Base-by-base conservation (phyloP, 2,113 vertebrate species). In the Paralichthys olivaceus region DNA sequence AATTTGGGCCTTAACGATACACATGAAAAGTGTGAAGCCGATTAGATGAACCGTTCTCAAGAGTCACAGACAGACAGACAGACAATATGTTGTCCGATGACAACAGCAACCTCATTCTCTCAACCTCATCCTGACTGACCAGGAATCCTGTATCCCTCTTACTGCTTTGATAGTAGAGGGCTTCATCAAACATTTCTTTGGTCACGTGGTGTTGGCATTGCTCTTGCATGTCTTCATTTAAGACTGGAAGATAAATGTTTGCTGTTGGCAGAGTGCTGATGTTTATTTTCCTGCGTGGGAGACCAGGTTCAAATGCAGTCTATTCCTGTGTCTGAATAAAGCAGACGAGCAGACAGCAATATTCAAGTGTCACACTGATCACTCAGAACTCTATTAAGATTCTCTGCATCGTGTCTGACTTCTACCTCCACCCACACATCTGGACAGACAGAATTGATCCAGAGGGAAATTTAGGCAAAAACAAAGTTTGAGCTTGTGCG, bases 291-390 rank as follows among this genome's bases (percentile, higher is more conserved):
- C 69, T 70, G 83, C 20, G 55, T 84, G 68, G 75, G 64, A 65
- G 72, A 75, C 45, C 45, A 13, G 32, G 74, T 77, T 81, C 75
- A 80, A 64, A 80, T 71, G 54, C 60, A 69, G 77, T 74, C 65
- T 77, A 37, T 71, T 70, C 34, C 67, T 45, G 32, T 5, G 22
- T 82, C 84, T 88, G 83, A 80, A 81, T 75, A 85, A 80, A 84
- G 80, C 19, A 20, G 23, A 47, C 37, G 45, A 25, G 60, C 74
- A 88, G 80, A 86, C 82, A 29, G 66, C 45, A 64, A 77, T 57
- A 75, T 82, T 62, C 54, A 74, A 77, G 70, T 79, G 79, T 81
- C 79, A 72, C 12, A 57, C 61, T 49, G 72, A 90, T 78, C 82
- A 77, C 75, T 78, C 40, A 55, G 64, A 55, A 70, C 26, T 65